Evolutionary conservation across 2,797 vertebrate species (phyloP), one percentile per base, ranked within the genome.

Genomic region (Lutjanus campechanus): DNA sequence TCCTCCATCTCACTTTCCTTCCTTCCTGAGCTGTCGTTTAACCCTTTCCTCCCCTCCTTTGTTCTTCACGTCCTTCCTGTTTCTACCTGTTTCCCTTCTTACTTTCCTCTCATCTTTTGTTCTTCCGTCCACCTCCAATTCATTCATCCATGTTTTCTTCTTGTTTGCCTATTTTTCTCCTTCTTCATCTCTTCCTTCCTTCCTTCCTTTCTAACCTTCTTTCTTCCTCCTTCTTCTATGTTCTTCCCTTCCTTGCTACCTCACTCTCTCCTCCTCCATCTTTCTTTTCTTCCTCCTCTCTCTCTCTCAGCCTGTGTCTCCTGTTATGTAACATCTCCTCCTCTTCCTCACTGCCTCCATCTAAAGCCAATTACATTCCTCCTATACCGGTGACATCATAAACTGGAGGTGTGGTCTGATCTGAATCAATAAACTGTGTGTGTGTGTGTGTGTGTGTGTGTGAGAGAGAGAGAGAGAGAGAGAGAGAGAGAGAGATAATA

Each of bases 301-400:
- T 16, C 22, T 9, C n/a, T 7, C 15, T 8, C 29, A 36, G 29
- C 5, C 29, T 15, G 1, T 15, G 4, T 59, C 51, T 70, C 41
- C 50, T 58, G 9, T 87, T 89, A 76, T 61, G 58, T 61, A 82
- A 87, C 41, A 25, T 20, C 7, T 13, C 25, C 13, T 51, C n/a
- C 29, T 65, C 22, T 40, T 49, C 29, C 17, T 41, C 5, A 17
- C 63, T 60, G 15, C 61, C 41, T 74, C 11, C 7, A 40, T 36
- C 69, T 16, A 1, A 46, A 73, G 46, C 76, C 83, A 81, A 79
- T 77, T 62, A 58, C 7, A 71, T 56, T 44, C 36, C 49, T 49
- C 5, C 20, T 55, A 15, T 22, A 10, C 10, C 41, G 15, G 68
- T 84, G 64, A 82, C 73, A 63, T 85, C 68, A 85, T 49, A 65